Evolutionary conservation across 2,797 vertebrate genomes (phyloP).

Genomic region (Sciurus vulgaris): DNA sequence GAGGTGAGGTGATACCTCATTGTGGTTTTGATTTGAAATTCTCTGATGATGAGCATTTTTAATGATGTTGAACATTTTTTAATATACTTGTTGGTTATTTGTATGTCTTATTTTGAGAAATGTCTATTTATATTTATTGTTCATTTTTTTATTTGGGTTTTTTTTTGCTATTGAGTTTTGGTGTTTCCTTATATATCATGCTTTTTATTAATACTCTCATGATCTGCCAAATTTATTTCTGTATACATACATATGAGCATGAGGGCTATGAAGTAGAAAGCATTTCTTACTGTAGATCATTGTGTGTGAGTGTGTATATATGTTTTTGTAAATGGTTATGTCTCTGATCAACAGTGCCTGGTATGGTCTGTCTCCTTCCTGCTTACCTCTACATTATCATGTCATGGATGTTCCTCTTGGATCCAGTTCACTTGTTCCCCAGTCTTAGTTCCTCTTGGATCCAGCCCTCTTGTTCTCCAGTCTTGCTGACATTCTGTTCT

Average conservation of each 20-base stretch:
- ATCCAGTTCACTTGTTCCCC: neutral
- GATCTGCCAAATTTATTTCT: conserved; percentile 3
- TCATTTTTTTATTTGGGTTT: neutral
- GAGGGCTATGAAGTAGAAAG: neutral
- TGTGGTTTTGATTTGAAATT: neutral
- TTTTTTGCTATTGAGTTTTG: neutral
- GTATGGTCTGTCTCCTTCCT: neutral
- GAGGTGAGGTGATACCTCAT: neutral
- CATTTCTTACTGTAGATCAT: conserved; percentile 5
- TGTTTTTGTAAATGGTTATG: no score
- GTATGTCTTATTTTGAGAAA: neutral
- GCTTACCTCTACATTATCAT: neutral
- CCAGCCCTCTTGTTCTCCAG: neutral
- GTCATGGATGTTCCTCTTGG: neutral
- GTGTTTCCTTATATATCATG: neutral
- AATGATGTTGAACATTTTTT: neutral
- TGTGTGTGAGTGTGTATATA: neutral
- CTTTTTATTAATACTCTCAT: neutral
- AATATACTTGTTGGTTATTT: neutral
- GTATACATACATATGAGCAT: neutral
- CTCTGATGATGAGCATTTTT: neutral
- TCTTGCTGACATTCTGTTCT: neutral
- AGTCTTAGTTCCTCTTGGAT: neutral
- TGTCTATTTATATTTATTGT: neutral
- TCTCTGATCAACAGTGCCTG: neutral